These are phyloP conservation scores for Orestias chungarensis DNA, from an alignment of 2,797 vertebrate genomes.

Conservation along the genomic window DNA sequence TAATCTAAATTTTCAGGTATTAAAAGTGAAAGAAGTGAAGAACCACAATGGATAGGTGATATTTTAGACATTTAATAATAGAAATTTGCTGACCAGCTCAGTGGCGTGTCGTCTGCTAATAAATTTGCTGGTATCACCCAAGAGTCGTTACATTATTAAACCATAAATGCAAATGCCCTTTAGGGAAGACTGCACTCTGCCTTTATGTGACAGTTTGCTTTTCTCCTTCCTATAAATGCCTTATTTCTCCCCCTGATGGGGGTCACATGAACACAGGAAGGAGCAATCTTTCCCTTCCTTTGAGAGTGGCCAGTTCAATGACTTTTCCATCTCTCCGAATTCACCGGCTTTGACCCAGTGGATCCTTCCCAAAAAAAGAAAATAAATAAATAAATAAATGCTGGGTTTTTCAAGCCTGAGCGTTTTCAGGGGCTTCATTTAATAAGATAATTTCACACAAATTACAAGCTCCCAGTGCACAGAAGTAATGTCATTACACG, in stretches of 20 bases:
- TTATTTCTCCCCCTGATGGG: conserved; percentile 33
- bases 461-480: conserved; percentile 59
- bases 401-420: conserved; percentile 29
- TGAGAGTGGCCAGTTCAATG: conserved; percentile 1
- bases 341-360: conserved; percentile 37
- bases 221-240: conserved; percentile 6
- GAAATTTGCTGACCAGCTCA: conserved; percentile 6
- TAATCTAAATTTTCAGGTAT: background rate
- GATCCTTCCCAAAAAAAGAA: too few species aligned
- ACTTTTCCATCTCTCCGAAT: conserved; percentile 34
- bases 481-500: conserved; percentile 65
- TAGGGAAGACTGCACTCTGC: conserved; percentile 38
- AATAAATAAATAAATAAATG: too few species aligned
- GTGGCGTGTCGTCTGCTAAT: conserved; percentile 1
- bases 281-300: conserved; percentile 15
- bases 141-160: conserved; percentile 36
- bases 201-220: conserved; percentile 39
- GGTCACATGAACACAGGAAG: conserved; percentile 26
- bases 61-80: conserved; percentile 10
- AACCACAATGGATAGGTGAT: background rate
- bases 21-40: background rate
- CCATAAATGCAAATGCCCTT: conserved; percentile 45
- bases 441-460: conserved; percentile 72
- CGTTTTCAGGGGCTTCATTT: conserved; percentile 60
- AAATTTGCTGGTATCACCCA: conserved; percentile 18